Evolutionary conservation across 2,113 vertebrate species (phyloP).

Genomic region (Todiramphus chloris): DNA sequence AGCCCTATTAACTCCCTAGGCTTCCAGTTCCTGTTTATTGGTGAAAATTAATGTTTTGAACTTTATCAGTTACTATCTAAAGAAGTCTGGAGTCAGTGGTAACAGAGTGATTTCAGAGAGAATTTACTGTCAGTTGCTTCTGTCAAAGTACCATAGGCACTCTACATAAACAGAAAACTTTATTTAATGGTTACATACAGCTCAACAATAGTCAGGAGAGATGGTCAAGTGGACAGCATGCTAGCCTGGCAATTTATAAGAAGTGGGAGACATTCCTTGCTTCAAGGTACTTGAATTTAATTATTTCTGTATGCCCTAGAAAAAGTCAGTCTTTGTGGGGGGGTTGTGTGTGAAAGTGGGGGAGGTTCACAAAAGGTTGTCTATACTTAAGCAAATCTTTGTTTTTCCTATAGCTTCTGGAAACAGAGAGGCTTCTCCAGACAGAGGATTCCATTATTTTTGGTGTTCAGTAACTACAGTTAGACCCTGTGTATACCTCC

Average conservation of each 20-base stretch:
- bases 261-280: not conserved
- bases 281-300: not conserved
- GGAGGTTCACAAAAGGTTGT: not conserved
- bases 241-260: not conserved
- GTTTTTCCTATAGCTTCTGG: not conserved
- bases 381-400: not conserved
- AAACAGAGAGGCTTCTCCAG: not conserved
- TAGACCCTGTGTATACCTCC: not conserved
- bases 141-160: not conserved
- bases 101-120: constrained; percentile 35
- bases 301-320: not conserved
- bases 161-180: constrained; percentile 25
- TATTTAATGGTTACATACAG: not conserved
- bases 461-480: not conserved
- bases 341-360: not conserved
- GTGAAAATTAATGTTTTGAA: constrained; percentile 76
- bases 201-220: not conserved
- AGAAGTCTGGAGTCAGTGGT: constrained; percentile 60
- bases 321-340: not conserved
- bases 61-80: constrained; percentile 71
- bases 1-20: constrained; percentile 69
- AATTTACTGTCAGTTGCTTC: constrained; percentile 1
- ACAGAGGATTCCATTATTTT: not conserved
- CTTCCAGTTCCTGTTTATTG: constrained; percentile 70
- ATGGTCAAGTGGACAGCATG: not conserved